Conservation (phyloP, 2,113 vertebrate genomes). For the Catharus fuscescens region DNA sequence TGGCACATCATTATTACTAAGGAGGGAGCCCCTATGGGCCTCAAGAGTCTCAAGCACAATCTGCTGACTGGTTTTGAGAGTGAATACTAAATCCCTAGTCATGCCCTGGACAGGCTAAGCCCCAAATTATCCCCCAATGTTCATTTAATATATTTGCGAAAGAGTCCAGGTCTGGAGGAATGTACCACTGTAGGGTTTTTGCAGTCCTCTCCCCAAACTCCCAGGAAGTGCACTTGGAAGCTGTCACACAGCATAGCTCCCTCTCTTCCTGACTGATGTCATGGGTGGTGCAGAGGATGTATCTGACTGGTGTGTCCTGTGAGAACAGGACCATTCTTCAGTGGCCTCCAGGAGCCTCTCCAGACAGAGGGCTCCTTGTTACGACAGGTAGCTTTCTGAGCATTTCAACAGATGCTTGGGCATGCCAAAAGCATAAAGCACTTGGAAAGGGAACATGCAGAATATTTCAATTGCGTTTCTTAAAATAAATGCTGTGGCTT, state of each 20-base stretch:
- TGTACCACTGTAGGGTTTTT: not conserved
- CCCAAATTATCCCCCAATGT: not conserved
- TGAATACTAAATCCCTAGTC: not conserved
- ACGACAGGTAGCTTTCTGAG: conserved; percentile 57
- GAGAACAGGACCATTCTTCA: not conserved
- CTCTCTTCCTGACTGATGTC: not conserved
- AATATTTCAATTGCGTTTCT: conserved; percentile 16
- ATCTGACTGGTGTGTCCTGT: not conserved
- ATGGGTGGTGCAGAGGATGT: not conserved
- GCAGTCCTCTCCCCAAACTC: not conserved
- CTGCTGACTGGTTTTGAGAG: not conserved
- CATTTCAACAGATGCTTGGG: conserved; percentile 14
- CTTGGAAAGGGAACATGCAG: not conserved
- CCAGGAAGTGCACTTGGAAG: not conserved
- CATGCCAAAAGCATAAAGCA: conserved; percentile 25
- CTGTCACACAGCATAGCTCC: not conserved
- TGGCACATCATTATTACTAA: not conserved
- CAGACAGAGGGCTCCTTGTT: not conserved
- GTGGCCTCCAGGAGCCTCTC: not conserved
- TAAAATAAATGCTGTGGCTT: conserved; percentile 28
- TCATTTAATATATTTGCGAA: not conserved
- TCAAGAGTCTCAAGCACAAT: not conserved
- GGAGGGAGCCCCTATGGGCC: not conserved
- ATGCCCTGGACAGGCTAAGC: not conserved
- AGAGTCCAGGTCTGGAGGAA: not conserved